Percentiles rank a stretch among this genome's conserved stretches.
Conservation (phyloP, 2,888 invertebrate genomes). For the Oligia latruncula region DNA sequence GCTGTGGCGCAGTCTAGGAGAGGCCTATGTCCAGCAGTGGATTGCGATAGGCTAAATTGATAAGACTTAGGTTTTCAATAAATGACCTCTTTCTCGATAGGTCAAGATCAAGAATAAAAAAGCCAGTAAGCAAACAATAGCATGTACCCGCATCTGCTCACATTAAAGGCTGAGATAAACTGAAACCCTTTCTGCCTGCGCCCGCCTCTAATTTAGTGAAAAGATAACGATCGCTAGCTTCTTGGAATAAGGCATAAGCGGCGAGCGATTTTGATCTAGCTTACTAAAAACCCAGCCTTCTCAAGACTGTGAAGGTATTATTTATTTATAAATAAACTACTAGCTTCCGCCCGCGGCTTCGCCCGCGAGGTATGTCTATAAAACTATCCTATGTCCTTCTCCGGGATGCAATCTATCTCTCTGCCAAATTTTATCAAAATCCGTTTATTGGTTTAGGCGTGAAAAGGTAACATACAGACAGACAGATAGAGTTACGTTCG, state of each 20-base stretch:
- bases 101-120: constrained; percentile 40
- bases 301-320: neutral
- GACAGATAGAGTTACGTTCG: too few species aligned
- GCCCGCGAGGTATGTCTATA: too few species aligned
- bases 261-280: neutral
- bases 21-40: too few species aligned
- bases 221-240: constrained; percentile 77
- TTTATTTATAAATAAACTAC: neutral
- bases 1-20: too few species aligned
- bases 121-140: constrained; percentile 70
- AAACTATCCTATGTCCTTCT: too few species aligned
- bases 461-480: too few species aligned
- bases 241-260: constrained; percentile 66
- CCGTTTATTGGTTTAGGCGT: too few species aligned
- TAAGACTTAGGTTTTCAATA: neutral
- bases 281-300: too few species aligned
- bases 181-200: constrained; percentile 74
- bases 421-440: too few species aligned
- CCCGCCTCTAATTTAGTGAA: constrained; percentile 81
- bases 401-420: too few species aligned
- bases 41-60: too few species aligned
- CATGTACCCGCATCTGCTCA: constrained; percentile 78
- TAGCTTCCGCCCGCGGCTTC: too few species aligned
- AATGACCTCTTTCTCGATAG: constrained; percentile 17
- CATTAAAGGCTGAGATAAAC: constrained; percentile 81